Evolutionary conservation across 2,797 vertebrate genomes (phyloP).

Genomic region (Gambelia wislizenii): DNA sequence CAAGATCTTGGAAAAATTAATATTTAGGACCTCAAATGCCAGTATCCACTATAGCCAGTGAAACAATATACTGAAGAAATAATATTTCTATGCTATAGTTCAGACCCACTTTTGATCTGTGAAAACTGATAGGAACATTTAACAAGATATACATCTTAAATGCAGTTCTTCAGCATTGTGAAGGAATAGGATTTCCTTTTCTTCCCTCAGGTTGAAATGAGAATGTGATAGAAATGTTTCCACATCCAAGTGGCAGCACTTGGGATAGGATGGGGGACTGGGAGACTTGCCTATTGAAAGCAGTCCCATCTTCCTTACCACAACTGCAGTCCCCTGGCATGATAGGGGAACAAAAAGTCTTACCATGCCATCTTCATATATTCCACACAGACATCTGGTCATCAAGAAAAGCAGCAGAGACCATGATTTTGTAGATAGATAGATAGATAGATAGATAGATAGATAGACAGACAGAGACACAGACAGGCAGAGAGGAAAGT

Average conservation of each 20-base stretch:
- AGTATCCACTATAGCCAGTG: no score
- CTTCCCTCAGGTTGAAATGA: neutral
- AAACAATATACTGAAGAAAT: no score
- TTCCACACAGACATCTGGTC: neutral
- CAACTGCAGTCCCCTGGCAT: neutral
- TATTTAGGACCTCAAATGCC: no score
- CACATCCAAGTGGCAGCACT: neutral
- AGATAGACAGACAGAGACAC: no score
- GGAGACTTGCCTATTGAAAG: neutral
- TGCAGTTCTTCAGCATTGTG: neutral
- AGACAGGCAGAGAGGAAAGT: no score
- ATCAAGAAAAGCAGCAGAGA: neutral
- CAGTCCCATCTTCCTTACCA: neutral
- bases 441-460: no score
- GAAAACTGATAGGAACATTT: neutral
- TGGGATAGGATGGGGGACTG: neutral
- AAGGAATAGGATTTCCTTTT: neutral
- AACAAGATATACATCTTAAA: neutral
- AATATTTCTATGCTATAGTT: neutral
- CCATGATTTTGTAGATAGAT: neutral
- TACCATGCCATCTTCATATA: neutral
- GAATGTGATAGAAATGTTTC: neutral
- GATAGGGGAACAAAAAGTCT: neutral
- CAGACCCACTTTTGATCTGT: neutral
- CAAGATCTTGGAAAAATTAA: no score